Evolutionary conservation across 2,888 invertebrate genomes (phyloP), one percentile per base, ranked within the genome.

Genomic region (Drosophila conformis): DNA sequence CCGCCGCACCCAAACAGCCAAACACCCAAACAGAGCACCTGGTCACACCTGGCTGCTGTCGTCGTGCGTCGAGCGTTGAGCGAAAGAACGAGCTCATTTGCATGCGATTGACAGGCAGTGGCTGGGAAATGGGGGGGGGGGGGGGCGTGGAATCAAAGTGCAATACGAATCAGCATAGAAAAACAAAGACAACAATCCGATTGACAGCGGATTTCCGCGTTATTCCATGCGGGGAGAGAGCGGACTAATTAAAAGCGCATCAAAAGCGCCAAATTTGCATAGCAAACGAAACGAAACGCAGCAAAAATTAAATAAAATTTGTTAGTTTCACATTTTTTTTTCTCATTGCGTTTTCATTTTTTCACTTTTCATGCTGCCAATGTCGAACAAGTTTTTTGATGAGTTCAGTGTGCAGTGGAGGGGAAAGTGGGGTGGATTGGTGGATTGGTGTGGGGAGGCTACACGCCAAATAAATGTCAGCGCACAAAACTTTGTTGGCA

Each of bases 281-380:
- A 85, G 80, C 88, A 87, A 89, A 89, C 89, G 89, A 87, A 87
- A 83, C 87, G 89, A 73, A 82, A 79, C 74, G 89, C 68, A 38
- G 69, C 61, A 67, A 69, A 88, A 83, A 78, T 78, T 78, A 83
- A 87, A 87, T 88, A 83, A 73, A 80, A 89, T 73, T 89, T 83
- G 51, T 59, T 73, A 80, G 69, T 76, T 80, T 72, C 54, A 56
- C 60, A 58, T 80, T 60, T 73, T 33, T 33, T 35, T n/a, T 60
- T 69, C 66, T 72, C 4, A 38, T 38, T 40, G 18, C 42, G 21
- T 21, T 64, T 40, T 38, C 2, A 36, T n/a, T 15, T 77, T 75
- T 83, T 77, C 73, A 70, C 67, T 83, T 69, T 84, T 70, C 48
- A 69, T 52, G 62, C 57, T 74, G 84, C 61, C 84, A 78, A 83